Base-by-base conservation (phyloP, 1,140 invertebrate genomes). In the Leucophenga varia region DNA sequence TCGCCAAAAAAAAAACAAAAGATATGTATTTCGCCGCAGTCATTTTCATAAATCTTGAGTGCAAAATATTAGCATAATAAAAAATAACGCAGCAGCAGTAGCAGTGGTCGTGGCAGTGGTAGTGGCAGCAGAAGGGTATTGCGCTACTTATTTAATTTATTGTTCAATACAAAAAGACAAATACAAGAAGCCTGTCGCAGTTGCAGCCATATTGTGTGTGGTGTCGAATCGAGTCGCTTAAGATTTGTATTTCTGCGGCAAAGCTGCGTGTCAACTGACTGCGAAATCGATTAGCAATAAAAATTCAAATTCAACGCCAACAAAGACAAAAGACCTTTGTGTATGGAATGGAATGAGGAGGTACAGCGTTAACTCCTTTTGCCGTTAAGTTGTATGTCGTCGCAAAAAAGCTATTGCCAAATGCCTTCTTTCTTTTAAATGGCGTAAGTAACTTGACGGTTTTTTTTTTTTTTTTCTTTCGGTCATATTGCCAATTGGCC, bases 1-100 rank as follows among this genome's bases (percentile, higher is more conserved):
- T 3, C 2, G 3, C 39, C 19, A 20, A 20, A 28, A 51, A 37
- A 42, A 49, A 28, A 44, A 35, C 32, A 65, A 65, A 65, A 57
- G 55, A 53, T 38, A 49, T 57, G n/a, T 65, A 50, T 52, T 55
- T 40, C 50, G 56, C 54, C 59, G 63, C 63, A 67, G 63, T 58
- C 56, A 67, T 67, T 67, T 68, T 56, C 67, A 67, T 67, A 67
- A 67, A 67, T 67, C 56, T 67, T 68, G 50, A 36, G 53, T 68
- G 59, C 52, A 67, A 67, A 68, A 67, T 67, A 67, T 67, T 67
- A 67, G 63, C 64, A 67, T 67, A 67, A 67, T 67, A 67, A 67
- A 68, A 67, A 50, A n/a, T n/a, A n/a, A 49, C 64, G 64, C 63
- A 34, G 6, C 6, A 56, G n/a, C n/a, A n/a, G n/a, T n/a, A n/a